phyloP scores from a whole-genome alignment of 92 coral and sea anemone species.

The Metridium senile region DNA sequence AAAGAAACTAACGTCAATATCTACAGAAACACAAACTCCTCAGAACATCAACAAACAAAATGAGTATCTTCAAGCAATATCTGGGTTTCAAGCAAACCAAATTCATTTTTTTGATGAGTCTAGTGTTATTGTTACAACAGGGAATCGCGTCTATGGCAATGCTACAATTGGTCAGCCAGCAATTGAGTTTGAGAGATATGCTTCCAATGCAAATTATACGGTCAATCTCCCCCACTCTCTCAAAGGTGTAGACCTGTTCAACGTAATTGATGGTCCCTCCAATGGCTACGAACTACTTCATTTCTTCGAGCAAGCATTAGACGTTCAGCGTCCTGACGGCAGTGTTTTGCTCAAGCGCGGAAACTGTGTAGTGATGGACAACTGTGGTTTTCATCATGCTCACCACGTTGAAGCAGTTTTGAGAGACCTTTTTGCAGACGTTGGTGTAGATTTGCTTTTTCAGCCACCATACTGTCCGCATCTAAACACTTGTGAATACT shows the following conservation, averaged over 20 bases:
- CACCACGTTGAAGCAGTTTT: slow-evolving; percentile 44
- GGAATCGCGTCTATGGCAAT: slow-evolving; percentile 54
- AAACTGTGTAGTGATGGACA: slow-evolving; percentile 58
- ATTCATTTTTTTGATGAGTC: slow-evolving; percentile 65
- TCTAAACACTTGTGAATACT: slow-evolving; percentile 47
- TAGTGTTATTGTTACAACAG: too few relatives aligned
- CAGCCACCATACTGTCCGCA: slow-evolving; percentile 68
- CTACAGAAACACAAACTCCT: slow-evolving; percentile 26
- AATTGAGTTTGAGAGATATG: slow-evolving; percentile 38
- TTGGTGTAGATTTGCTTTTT: slow-evolving; percentile 41
- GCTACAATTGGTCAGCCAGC: slow-evolving; percentile 45
- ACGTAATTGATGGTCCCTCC: slow-evolving; percentile 34
- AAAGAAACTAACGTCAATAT: slow-evolving; percentile 23
- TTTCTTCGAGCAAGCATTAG: slow-evolving; percentile 48
- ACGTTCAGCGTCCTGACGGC: slow-evolving; percentile 47
- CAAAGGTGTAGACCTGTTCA: slow-evolving; percentile 22
- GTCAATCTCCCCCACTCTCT: slow-evolving; percentile 37
- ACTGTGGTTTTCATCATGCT: slow-evolving; percentile 65
- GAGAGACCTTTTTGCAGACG: slow-evolving; percentile 14
- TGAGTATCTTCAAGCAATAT: slow-evolving; percentile 58
- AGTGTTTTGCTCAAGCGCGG: slow-evolving; percentile 52
- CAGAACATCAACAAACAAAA: slow-evolving; percentile 18
- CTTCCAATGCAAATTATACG: slow-evolving; percentile 43
- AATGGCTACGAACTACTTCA: slow-evolving; percentile 47
- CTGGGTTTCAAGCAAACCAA: slow-evolving; percentile 52